A percentile compares a stretch with the other conserved stretches of the same genome.
Evolutionary conservation across 2,888 invertebrate genomes (phyloP).

Genomic region (Erannis defoliaria): DNA sequence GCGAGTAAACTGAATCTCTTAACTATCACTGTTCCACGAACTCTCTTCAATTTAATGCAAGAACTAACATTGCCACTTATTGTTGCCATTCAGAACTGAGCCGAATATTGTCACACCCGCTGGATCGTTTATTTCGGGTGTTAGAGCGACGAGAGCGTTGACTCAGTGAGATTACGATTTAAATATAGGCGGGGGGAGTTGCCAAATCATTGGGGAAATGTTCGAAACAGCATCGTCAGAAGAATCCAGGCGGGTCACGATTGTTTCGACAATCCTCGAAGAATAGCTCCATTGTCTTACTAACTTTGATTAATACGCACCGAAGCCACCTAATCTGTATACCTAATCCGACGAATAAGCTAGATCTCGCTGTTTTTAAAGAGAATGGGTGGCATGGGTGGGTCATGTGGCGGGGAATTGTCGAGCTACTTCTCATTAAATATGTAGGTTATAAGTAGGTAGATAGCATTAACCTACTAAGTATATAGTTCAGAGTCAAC

Average conservation of each 20-base stretch:
- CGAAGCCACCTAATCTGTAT: constrained; percentile 20
- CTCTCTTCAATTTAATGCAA: constrained; percentile 5
- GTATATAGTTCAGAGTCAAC: no score
- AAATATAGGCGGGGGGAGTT: constrained; percentile 84
- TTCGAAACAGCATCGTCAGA: constrained; percentile 57
- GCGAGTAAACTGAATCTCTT: constrained; percentile 2
- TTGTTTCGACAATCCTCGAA: constrained; percentile 58
- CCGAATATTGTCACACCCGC: constrained; percentile 70
- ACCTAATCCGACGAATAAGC: constrained; percentile 27
- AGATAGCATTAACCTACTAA: no score
- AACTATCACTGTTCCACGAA: constrained; percentile 11
- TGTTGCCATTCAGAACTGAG: constrained; percentile 68
- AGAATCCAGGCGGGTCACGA: constrained; percentile 64
- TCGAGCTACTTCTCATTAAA: not conserved
- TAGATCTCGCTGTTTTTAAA: constrained; percentile 6
- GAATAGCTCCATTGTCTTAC: constrained; percentile 36
- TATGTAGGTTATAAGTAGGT: no score
- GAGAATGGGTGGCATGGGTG: not conserved
- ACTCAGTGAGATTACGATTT: constrained; percentile 85
- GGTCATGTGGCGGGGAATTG: not conserved
- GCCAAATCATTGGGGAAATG: constrained; percentile 84
- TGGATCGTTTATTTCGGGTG: constrained; percentile 78
- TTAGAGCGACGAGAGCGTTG: constrained; percentile 80
- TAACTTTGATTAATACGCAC: constrained; percentile 34
- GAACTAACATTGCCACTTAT: constrained; percentile 44